A percentile compares a stretch with the other conserved stretches of the same genome.
These are phyloP conservation scores for Polypedilum vanderplanki DNA, from an alignment of 1,140 invertebrate species.

Conservation along the genomic window DNA sequence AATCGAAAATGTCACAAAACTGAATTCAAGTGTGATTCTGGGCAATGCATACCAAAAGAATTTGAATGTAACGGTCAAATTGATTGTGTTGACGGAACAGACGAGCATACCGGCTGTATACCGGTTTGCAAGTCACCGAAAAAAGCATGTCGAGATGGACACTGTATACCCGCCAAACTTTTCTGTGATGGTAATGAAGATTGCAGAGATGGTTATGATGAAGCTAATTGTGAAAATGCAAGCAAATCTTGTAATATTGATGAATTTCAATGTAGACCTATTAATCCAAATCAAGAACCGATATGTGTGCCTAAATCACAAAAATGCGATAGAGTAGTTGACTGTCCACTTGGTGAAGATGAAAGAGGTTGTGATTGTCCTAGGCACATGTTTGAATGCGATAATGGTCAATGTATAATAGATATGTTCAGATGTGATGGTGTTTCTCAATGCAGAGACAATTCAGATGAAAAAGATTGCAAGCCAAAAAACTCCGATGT, in stretches of 20 bases:
- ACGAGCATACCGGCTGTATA: conserved; percentile 56
- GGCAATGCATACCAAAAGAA: conserved; percentile 59
- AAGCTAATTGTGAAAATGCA: conserved; percentile 42
- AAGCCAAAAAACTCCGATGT: conserved; percentile 34
- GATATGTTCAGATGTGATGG: conserved; percentile 60
- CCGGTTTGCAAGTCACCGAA: conserved; percentile 37
- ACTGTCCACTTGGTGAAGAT: conserved; percentile 63
- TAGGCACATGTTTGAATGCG: conserved; percentile 51
- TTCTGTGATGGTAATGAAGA: conserved; percentile 49
- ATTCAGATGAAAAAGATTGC: conserved; percentile 55
- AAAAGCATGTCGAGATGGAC: conserved; percentile 46
- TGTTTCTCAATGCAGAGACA: conserved; percentile 56
- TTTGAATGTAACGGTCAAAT: conserved; percentile 67
- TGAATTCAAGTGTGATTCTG: conserved; percentile 49
- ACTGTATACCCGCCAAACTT: conserved; percentile 46
- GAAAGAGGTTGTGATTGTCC: conserved; percentile 51
- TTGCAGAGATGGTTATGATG: conserved; percentile 50
- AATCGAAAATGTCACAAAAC: conserved; percentile 34
- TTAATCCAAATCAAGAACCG: conserved; percentile 40
- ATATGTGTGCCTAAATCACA: conserved; percentile 43
- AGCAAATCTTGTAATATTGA: conserved; percentile 13
- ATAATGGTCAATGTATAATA: conserved; percentile 49
- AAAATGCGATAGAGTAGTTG: conserved; percentile 60
- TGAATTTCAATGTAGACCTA: conserved; percentile 50
- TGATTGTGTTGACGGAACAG: conserved; percentile 65